Base-by-base conservation (phyloP, 1,140 invertebrate genomes). In the Bombus ignitus region DNA sequence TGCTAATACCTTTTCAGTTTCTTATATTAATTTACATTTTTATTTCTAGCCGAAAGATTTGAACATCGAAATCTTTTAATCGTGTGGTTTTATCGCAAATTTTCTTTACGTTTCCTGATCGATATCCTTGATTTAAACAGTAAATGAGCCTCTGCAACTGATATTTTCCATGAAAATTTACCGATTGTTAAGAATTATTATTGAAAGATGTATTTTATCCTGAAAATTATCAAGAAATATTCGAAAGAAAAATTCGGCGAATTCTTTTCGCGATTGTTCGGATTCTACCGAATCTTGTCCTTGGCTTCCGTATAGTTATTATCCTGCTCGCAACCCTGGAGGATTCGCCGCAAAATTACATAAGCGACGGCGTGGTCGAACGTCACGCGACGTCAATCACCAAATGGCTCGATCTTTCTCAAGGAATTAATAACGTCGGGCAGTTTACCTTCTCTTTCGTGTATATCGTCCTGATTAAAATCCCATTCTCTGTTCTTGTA, bases 381-480 rank as follows among this genome's bases (percentile, higher is more conserved):
- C 73, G 90, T 91, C 93, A 93, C 92, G 93, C 93, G 85, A 93
- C 88, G 92, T 92, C 92, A 92, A 93, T 93, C 93, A 90, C 88
- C 89, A 92, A 92, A 93, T 93, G 89, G 90, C 83, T 90, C 86
- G 91, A 88, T 88, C 65, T 81, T 90, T 70, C 74, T 57, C 44
- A 53, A 79, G 74, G 84, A 72, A 84, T 91, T 88, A 90, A 91
- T 90, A 86, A 79, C 53, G 66, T 79, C 74, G 74, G 53, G 39
- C 39, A 25, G 70, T 86, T 80, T 72, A 35, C 75, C 68, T 57
- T 57, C 42, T 44, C 42, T 42, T 70, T 59, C 57, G 75, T 53
- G 39, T 62, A 75, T 85, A 80, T 82, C 68, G 57, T 71, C 71
- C 70, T 66, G 79, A 89, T 88, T 82, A 89, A 81, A 89, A 81